Conservation (phyloP, 2,888 invertebrate species). For the Eucriotettix oculatus region DNA sequence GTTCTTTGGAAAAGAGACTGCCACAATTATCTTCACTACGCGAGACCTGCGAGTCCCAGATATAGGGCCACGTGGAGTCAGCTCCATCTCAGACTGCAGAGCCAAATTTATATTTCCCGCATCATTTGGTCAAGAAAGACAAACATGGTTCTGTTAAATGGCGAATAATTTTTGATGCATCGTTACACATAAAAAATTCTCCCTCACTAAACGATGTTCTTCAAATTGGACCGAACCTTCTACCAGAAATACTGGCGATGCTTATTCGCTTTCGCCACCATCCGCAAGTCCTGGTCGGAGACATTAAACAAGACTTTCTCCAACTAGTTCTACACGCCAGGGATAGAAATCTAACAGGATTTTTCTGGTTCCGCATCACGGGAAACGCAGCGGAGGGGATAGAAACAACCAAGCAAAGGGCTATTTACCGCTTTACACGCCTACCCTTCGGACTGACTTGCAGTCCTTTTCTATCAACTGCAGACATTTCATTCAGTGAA, state of each 20-base stretch:
- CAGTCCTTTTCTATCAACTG: too few relatives aligned
- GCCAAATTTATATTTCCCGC: neutral
- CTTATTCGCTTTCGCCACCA: too few relatives aligned
- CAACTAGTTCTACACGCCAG: neutral
- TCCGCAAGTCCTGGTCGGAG: neutral
- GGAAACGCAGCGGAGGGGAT: neutral
- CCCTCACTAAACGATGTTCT: neutral
- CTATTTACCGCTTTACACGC: neutral
- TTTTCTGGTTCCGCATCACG: neutral
- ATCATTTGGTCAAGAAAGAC: neutral
- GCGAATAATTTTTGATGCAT: neutral
- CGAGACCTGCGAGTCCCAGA: conserved; percentile 29
- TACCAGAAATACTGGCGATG: neutral
- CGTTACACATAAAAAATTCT: neutral
- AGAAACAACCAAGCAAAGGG: neutral
- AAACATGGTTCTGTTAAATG: neutral
- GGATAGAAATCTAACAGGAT: neutral
- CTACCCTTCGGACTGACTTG: neutral
- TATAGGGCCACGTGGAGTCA: neutral
- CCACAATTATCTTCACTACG: conserved; percentile 25
- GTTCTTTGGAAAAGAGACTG: conserved; percentile 20
- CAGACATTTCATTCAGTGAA: too few relatives aligned
- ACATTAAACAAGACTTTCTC: neutral
- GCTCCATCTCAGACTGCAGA: neutral
- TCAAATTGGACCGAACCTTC: neutral